phyloP scores from a whole-genome alignment of 2,113 vertebrate species.

The Rafetus swinhoei region DNA sequence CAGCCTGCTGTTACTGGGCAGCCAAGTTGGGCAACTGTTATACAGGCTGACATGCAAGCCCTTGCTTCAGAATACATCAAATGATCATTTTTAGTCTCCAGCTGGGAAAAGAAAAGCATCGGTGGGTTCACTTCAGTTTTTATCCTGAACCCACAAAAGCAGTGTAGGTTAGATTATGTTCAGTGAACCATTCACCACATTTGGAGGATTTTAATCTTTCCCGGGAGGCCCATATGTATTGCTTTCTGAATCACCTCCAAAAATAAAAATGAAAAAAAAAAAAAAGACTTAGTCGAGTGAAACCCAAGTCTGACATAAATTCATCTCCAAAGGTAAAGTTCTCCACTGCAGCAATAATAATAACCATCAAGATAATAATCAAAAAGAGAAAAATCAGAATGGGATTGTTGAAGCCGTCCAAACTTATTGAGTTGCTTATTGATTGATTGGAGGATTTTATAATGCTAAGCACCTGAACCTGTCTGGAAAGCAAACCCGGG shows the following conservation, averaged over 20 bases:
- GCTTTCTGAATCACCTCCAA: slow-evolving; percentile 24
- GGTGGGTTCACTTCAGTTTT: background rate
- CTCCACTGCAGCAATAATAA: background rate
- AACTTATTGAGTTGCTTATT: background rate
- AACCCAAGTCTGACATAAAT: background rate
- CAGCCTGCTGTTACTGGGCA: background rate
- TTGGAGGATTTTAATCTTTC: background rate
- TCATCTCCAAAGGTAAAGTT: background rate
- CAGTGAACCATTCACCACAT: slow-evolving; percentile 22
- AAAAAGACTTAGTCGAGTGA: slow-evolving; percentile 42
- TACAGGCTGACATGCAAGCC: background rate
- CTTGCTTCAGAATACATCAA: background rate
- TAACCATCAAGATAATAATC: background rate
- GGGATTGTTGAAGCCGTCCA: background rate
- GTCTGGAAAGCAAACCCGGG: slow-evolving; percentile 47
- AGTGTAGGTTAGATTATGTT: slow-evolving; percentile 19
- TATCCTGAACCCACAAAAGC: background rate
- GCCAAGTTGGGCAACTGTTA: background rate
- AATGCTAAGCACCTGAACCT: slow-evolving; percentile 9
- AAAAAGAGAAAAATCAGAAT: background rate
- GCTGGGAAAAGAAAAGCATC: slow-evolving; percentile 13
- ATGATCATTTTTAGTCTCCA: slow-evolving; percentile 22
- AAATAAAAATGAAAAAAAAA: background rate
- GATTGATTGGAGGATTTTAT: slow-evolving; percentile 43
- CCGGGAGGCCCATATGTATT: slow-evolving; percentile 50